Percentiles rank a stretch among this genome's conserved stretches.
phyloP scores from a whole-genome alignment of 2,797 vertebrate genomes.

The Gymnothorax javanicus region DNA sequence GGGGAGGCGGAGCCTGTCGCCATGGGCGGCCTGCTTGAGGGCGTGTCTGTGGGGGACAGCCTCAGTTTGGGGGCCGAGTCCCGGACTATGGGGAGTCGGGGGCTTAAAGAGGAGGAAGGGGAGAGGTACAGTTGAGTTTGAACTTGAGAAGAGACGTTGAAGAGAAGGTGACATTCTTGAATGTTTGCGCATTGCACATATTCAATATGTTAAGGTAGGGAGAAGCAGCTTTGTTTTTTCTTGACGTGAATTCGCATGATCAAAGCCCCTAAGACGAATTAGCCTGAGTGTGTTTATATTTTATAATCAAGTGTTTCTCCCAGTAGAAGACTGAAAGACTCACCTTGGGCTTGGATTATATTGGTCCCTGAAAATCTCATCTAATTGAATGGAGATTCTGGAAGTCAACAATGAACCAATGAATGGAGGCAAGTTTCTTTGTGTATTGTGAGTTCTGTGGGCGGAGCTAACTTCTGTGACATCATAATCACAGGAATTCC shows the following conservation, averaged over 20 bases:
- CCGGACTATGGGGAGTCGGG: slow-evolving; percentile 49
- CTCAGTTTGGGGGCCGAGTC: slow-evolving; percentile 53
- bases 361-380: not conserved
- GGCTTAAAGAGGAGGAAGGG: slow-evolving; percentile 67
- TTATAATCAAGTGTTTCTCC: not conserved
- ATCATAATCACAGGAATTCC: not conserved
- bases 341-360: not conserved
- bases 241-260: not conserved
- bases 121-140: slow-evolving; percentile 59
- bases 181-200: not conserved
- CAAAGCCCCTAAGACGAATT: not conserved
- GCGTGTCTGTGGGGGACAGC: slow-evolving; percentile 57
- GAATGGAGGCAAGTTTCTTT: no score
- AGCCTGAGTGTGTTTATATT: not conserved
- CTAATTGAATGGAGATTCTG: no score
- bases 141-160: not conserved
- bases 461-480: not conserved
- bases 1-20: slow-evolving; percentile 58
- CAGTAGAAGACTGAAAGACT: not conserved
- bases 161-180: not conserved
- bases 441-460: no score
- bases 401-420: no score
- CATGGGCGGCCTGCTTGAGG: slow-evolving; percentile 59
- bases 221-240: not conserved
- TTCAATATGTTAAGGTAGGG: not conserved